Evolutionary conservation across 1,140 invertebrate genomes (phyloP).

Genomic region (Pogonomyrmex californicus): DNA sequence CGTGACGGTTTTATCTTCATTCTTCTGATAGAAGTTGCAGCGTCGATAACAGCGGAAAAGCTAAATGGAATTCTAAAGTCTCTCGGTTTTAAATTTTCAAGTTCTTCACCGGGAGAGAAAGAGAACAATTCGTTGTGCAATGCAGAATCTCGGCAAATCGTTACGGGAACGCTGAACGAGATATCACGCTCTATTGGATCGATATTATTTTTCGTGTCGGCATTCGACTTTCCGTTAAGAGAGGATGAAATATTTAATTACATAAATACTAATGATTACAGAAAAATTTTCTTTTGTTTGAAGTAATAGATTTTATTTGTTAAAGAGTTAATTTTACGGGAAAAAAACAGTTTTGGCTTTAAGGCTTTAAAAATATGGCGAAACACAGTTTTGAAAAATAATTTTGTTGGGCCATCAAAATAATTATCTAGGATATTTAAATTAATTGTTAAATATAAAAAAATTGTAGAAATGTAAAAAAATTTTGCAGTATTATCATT

Average conservation of each 20-base stretch:
- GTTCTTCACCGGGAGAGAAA: not conserved
- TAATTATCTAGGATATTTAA: no score
- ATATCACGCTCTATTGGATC: not conserved
- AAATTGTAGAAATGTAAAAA: no score
- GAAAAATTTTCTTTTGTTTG: no score
- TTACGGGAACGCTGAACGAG: not conserved
- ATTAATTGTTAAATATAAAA: no score
- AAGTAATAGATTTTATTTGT: no score
- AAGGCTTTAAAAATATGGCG: no score
- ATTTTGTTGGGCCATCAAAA: no score
- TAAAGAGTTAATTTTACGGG: no score
- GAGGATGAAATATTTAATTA: not conserved
- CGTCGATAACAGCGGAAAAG: constrained; percentile 40
- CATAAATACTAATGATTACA: not conserved
- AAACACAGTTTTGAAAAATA: no score
- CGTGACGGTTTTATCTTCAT: constrained; percentile 65
- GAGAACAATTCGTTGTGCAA: not conserved
- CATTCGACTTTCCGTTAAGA: not conserved
- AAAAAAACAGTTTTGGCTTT: no score
- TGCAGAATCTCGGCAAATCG: not conserved
- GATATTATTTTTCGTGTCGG: not conserved
- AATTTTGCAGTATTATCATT: no score
- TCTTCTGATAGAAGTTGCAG: constrained; percentile 61
- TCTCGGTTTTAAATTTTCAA: constrained; percentile 19
- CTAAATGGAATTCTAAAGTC: constrained; percentile 32